Evolutionary conservation across 2,797 vertebrate species (phyloP), one percentile per base, ranked within the genome.

Genomic region (Xenopus petersii): DNA sequence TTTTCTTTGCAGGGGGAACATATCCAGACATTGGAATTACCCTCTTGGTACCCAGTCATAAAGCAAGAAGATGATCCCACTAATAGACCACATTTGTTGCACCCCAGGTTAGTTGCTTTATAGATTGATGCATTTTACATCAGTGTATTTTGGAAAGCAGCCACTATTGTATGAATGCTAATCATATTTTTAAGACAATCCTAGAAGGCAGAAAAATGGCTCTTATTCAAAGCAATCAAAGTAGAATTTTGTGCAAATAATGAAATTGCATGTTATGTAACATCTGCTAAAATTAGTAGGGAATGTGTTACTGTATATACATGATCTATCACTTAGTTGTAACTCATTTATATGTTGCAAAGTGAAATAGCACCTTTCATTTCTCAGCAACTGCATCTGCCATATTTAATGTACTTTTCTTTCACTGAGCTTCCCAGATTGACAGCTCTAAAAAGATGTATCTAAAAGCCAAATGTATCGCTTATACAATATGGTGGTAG

Each of bases 61-160:
- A 99, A 99, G 85, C 95, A 98, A 88, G 96, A 99, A 91, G 92
- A 93, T 78, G 95, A 92, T 80, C 88, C 91, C 82, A 83, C 85
- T 85, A 88, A 0, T 77, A 88, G 49, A 84, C 85, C 61, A 88
- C 94, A 79, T 88, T 21, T 97, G 87, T 85, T 97, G 83, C 95
- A 98, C 80, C 96, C 96, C 82, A 98, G 96, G 97, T 98, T 92
- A 84, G 64, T 62, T 30, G 26, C 26, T 30, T 30, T 30, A 30
- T 4, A 30, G 2, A 26, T 26, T 26, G 26, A 30, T 30, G 2
- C 8, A 42, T 5, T 42, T 42, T 42, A 42, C 36, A 42, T 7
- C 36, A 42, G 36, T 42, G 36, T 42, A 42, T 42, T 21, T 42
- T 42, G 36, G 5, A 42, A 42, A 42, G 36, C 36, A 42, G 3